Evolutionary conservation across 2,113 vertebrate species (phyloP), one percentile per base, ranked within the genome.

Genomic region (Gambusia holbrooki): DNA sequence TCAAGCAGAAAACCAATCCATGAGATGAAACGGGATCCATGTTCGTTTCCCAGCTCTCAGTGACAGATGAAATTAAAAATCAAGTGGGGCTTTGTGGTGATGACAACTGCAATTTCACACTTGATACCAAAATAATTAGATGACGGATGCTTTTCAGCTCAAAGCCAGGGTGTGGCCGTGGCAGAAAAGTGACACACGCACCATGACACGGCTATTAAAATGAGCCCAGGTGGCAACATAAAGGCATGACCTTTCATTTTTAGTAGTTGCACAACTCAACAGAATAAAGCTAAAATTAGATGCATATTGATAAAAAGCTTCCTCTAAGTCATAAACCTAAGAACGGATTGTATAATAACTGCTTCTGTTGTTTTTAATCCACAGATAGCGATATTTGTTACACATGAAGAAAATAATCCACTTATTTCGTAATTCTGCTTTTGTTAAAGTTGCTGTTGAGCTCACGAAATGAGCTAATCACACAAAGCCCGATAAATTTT

Each of bases 1-100:
- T 82, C 70, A 82, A 86, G 86, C 45, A 68, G 79, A 61, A 80
- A 87, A 86, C 73, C n/a, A 69, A 80, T 10, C 51, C 62, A 13
- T 29, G 60, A 62, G 22, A 71, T 69, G 87, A 79, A 87, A 87
- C 3, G 1, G 33, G 69, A 88, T 75, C 83, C 73, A 22, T 32
- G 60, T 68, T 28, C 45, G 58, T 70, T 42, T n/a, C 29, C 29
- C 64, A 7, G 19, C 69, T 64, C 63, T 14, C 66, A 14, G 29
- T 67, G 58, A 84, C 51, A 73, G 62, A 69, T 73, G 30, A 66
- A 83, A 84, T 83, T 76, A 75, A 67, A 58, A 78, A 62, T 84
- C 54, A 80, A 80, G 27, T 10, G 1, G 17, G n/a, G 60, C 64
- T 66, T 32, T 66, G 62, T 4, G 58, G 40, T 6, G 45, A 80